phyloP scores from a whole-genome alignment of 1,140 invertebrate species.

The Antheraea pernyi region DNA sequence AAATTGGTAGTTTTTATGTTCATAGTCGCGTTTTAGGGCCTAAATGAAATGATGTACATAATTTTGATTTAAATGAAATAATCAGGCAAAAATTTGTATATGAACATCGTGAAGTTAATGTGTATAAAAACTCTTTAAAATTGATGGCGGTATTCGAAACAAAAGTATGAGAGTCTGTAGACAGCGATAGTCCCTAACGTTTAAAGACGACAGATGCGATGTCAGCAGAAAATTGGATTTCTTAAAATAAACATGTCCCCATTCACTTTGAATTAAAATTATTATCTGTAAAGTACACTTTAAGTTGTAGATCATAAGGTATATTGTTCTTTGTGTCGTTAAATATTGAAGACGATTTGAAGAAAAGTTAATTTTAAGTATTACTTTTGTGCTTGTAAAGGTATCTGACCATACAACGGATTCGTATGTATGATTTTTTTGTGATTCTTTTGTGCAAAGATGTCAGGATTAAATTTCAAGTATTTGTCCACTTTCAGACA shows the following conservation, averaged over 20 bases:
- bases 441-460: constrained; percentile 34
- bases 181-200: constrained; percentile 64
- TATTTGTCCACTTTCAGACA: constrained; percentile 34
- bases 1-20: too few species aligned
- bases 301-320: constrained; percentile 22
- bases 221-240: constrained; percentile 79
- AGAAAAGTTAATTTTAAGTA: constrained; percentile 71
- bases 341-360: constrained; percentile 29
- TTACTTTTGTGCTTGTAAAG: constrained; percentile 59
- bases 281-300: constrained; percentile 30
- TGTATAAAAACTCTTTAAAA: constrained; percentile 30
- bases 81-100: constrained; percentile 21
- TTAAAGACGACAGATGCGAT: constrained; percentile 78
- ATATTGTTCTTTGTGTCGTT: constrained; percentile 17
- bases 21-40: too few species aligned
- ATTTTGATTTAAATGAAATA: too few species aligned
- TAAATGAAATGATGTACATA: too few species aligned
- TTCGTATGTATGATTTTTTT: constrained; percentile 48
- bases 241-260: constrained; percentile 77
- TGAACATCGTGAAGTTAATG: constrained; percentile 36
- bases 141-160: constrained; percentile 30
- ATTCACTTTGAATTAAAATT: constrained; percentile 52
- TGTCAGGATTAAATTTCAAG: constrained; percentile 49
- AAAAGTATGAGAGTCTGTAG: constrained; percentile 65
- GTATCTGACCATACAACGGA: constrained; percentile 58